A percentile compares a stretch with the other conserved stretches of the same genome.
Evolutionary conservation across 2,797 vertebrate species (phyloP).

Genomic region (Ibycter americanus): DNA sequence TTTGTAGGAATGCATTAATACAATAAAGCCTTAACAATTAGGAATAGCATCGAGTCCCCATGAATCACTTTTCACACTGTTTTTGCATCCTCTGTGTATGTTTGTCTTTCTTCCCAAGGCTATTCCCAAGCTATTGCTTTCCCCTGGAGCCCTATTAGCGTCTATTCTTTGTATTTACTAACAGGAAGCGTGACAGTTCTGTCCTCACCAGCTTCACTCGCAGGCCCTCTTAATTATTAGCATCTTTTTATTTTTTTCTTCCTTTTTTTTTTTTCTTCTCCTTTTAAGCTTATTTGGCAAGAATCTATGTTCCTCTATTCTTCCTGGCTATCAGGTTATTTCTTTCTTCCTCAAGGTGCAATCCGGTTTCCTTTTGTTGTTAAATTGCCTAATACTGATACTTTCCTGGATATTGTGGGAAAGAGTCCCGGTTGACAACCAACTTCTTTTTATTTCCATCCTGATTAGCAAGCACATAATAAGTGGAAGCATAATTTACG

Average conservation of each 20-base stretch:
- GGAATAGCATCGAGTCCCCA: background rate
- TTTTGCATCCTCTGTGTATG: constrained; percentile 49
- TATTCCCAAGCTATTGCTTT: constrained; percentile 64
- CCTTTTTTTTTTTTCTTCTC: background rate
- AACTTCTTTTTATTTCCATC: constrained; percentile 56
- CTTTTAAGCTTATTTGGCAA: constrained; percentile 34
- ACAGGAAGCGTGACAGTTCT: constrained; percentile 69
- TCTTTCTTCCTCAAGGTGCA: constrained; percentile 69
- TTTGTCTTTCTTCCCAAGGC: constrained; percentile 58
- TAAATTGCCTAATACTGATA: constrained; percentile 21
- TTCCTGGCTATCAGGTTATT: constrained; percentile 59
- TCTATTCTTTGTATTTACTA: constrained; percentile 71
- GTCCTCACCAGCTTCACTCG: constrained; percentile 33
- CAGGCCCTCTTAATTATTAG: constrained; percentile 52
- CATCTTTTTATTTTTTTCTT: background rate
- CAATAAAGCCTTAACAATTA: constrained; percentile 51
- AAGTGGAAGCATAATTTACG: constrained; percentile 49
- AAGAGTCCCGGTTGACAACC: constrained; percentile 38
- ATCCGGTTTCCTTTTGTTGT: constrained; percentile 67
- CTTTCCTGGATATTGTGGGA: constrained; percentile 71
- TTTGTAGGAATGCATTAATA: background rate
- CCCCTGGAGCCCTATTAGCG: constrained; percentile 72
- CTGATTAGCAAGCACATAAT: constrained; percentile 59
- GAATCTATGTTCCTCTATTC: constrained; percentile 10
- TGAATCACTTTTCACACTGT: constrained; percentile 47